Evolutionary conservation across 2,113 vertebrate genomes (phyloP), one percentile per base, ranked within the genome.

Genomic region (Corythoichthys intestinalis): DNA sequence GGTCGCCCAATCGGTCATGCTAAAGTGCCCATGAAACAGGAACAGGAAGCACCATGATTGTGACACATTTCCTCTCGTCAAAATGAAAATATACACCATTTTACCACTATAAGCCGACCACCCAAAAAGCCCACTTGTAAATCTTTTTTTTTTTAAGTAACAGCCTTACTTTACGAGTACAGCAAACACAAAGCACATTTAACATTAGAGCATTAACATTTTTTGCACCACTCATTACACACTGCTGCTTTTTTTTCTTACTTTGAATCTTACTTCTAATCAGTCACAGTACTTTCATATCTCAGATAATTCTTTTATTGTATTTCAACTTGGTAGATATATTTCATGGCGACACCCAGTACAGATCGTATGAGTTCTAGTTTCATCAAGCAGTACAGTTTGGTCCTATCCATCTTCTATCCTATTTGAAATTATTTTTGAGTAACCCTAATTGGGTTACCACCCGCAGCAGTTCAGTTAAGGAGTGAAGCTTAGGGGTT

Each of bases 1-100:
- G 56, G 34, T 58, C 35, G 28, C 6, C 28, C 54, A 28, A 61
- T 71, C 39, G 48, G 78, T 69, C 59, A 52, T 50, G 81, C 83
- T 90, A 92, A 91, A 90, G 91, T 92, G 90, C 89, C 79, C 60
- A 75, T 73, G 79, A 85, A 84, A 82, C 78, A 66, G 44, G 44
- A 75, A 77, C 76, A 68, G 80, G 77, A 86, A 88, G 81, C 74
- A 80, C 81, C 71, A 39, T 75, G 65, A 65, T 69, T 63, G 72
- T 57, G 75, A 62, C 70, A 71, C 67, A 61, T 74, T 38, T 62
- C 34, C 60, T 67, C 62, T 76, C 39, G 13, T 4, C 20, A 11
- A 47, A 63, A 63, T 14, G 11, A 44, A 62, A 46, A 46, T 4
- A 13, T 28, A 15, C 58, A 41, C 57, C 9, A 15, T 15, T 41